Conservation (phyloP, 2,888 invertebrate species). For the Amphipoea oculea region DNA sequence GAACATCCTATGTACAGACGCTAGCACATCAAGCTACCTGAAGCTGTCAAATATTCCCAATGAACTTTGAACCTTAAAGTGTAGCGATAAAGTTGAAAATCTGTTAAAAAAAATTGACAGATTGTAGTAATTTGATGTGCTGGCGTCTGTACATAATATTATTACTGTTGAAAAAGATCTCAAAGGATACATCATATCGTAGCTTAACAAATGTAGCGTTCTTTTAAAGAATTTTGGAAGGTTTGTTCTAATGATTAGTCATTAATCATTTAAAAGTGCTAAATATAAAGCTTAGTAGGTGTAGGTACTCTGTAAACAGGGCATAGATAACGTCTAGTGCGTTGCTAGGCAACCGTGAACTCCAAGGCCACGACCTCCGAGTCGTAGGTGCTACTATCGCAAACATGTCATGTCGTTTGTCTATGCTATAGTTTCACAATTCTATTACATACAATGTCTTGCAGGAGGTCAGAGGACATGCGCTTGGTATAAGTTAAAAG, state of each 20-base stretch:
- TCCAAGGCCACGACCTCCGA: constrained; percentile 57
- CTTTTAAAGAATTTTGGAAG: background rate
- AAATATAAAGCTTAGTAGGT: constrained; percentile 1
- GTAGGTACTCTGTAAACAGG: constrained; percentile 14
- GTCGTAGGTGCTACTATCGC: constrained; percentile 11
- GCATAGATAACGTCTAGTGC: constrained; percentile 24
- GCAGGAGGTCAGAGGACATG: constrained; percentile 3
- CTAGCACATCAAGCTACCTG: too few relatives aligned
- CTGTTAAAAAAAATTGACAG: too few relatives aligned
- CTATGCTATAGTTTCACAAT: constrained; percentile 20
- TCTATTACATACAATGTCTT: constrained; percentile 4
- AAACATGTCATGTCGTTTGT: constrained; percentile 35
- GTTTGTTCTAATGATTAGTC: background rate
- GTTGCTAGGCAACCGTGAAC: constrained; percentile 58
- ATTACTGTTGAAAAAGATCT: background rate
- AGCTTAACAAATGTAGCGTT: background rate
- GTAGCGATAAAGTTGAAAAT: too few relatives aligned
- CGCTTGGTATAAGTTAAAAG: too few relatives aligned
- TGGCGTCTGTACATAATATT: too few relatives aligned
- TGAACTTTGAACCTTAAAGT: too few relatives aligned
- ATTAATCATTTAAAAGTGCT: background rate
- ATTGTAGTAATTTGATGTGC: too few relatives aligned
- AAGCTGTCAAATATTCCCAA: too few relatives aligned
- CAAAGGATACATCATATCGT: background rate
- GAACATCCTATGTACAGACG: too few relatives aligned